phyloP scores from a whole-genome alignment of 2,797 vertebrate species.

The Poeciliopsis turneri region DNA sequence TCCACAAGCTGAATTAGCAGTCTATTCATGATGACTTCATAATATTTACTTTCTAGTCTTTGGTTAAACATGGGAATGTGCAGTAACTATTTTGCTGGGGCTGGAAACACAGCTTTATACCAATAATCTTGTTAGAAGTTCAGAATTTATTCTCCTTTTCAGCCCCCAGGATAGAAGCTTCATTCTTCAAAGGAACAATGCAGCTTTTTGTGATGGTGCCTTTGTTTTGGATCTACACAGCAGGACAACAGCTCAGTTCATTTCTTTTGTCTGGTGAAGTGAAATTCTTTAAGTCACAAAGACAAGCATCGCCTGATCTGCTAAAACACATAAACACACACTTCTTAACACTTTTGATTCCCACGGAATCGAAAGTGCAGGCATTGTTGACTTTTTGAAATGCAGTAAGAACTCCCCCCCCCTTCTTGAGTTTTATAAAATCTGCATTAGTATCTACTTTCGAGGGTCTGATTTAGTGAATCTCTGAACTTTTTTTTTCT shows the following conservation, averaged over 20 bases:
- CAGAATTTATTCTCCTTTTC: constrained; percentile 1
- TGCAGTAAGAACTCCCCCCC: background rate
- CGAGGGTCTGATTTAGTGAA: background rate
- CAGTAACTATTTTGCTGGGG: background rate
- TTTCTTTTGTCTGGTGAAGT: constrained; percentile 10
- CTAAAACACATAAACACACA: background rate
- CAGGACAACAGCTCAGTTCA: background rate
- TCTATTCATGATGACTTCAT: background rate
- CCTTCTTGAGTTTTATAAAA: constrained; percentile 4
- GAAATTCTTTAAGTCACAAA: constrained; percentile 13
- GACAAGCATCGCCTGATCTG: background rate
- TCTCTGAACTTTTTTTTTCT: background rate
- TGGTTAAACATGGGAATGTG: constrained; percentile 24
- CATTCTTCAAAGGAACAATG: constrained; percentile 11
- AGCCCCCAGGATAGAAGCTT: constrained; percentile 3
- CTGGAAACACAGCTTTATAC: background rate
- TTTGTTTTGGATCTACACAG: constrained; percentile 12
- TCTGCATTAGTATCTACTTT: background rate
- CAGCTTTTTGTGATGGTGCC: background rate
- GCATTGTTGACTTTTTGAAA: background rate
- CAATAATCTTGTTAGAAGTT: background rate
- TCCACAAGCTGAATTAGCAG: constrained; percentile 28
- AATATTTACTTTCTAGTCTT: constrained; percentile 42
- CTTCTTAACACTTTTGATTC: constrained; percentile 1
- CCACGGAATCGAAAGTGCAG: background rate